A percentile compares a stretch with the other conserved stretches of the same genome.
Evolutionary conservation across 2,113 vertebrate genomes (phyloP).

Genomic region (Tylochromis polylepis): DNA sequence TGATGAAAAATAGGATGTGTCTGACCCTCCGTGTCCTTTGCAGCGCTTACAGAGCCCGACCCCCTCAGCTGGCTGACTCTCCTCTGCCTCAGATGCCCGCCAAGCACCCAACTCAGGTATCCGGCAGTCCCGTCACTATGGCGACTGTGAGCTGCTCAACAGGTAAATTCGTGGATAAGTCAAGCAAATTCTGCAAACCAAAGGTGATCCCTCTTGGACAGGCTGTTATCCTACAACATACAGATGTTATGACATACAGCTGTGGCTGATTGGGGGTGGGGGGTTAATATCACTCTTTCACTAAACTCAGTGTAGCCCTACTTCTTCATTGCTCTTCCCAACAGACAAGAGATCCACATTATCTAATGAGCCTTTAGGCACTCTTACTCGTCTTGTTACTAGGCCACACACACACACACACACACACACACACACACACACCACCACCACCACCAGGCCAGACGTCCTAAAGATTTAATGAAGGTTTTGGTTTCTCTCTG

Average conservation of each 20-base stretch:
- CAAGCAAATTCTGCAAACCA: neutral
- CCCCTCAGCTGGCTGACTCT: neutral
- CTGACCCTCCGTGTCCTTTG: neutral
- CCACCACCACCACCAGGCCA: conserved; percentile 7
- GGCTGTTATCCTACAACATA: neutral
- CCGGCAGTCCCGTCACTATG: conserved; percentile 41
- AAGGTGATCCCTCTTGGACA: neutral
- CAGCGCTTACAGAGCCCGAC: neutral
- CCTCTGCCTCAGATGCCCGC: neutral
- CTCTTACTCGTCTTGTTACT: conserved; percentile 62
- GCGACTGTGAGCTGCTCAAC: conserved; percentile 14
- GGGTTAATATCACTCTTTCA: too few relatives aligned
- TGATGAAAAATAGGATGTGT: conserved; percentile 45
- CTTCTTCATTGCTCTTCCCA: neutral
- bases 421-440: neutral
- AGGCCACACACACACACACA: conserved; percentile 13
- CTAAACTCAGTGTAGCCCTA: neutral
- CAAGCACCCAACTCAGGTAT: conserved; percentile 47
- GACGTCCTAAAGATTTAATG: conserved; percentile 73
- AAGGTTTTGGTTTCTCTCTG: conserved; percentile 63
- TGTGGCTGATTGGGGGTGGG: neutral
- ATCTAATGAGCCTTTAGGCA: conserved; percentile 38
- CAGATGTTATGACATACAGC: neutral
- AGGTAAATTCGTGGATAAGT: neutral
- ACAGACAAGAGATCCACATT: neutral